Conservation (phyloP, 2,888 invertebrate genomes). For the Isoperla grammatica region DNA sequence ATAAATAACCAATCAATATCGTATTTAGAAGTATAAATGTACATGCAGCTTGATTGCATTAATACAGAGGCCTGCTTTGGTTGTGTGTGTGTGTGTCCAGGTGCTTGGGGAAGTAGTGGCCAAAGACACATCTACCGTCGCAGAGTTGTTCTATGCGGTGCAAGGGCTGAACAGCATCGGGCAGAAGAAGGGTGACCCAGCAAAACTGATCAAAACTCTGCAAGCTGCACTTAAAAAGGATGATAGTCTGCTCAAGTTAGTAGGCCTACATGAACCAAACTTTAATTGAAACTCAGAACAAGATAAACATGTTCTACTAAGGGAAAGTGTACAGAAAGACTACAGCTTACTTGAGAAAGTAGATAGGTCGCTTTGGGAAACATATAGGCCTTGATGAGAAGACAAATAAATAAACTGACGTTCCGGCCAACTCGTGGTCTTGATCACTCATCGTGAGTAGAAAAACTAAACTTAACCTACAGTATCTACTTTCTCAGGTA, state of each 20-base stretch:
- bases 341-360: too few species aligned
- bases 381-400: too few species aligned
- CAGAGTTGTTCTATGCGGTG: conserved; percentile 70
- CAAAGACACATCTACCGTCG: conserved; percentile 58
- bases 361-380: too few species aligned
- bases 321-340: too few species aligned
- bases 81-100: conserved; percentile 27
- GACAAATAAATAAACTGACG: too few species aligned
- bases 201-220: conserved; percentile 65
- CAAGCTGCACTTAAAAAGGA: conserved; percentile 78
- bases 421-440: too few species aligned
- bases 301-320: too few species aligned
- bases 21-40: not conserved
- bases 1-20: not conserved
- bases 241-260: conserved; percentile 66
- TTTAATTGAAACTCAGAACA: not conserved
- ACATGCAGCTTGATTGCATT: too few species aligned
- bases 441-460: too few species aligned
- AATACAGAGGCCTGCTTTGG: too few species aligned
- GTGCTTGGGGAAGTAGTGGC: conserved; percentile 53
- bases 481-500: too few species aligned
- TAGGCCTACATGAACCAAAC: conserved; percentile 13
- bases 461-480: too few species aligned
- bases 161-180: conserved; percentile 63
- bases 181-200: conserved; percentile 54